These are phyloP conservation scores for Drosophila siamana DNA, from an alignment of 2,888 invertebrate genomes.

Conservation along the genomic window DNA sequence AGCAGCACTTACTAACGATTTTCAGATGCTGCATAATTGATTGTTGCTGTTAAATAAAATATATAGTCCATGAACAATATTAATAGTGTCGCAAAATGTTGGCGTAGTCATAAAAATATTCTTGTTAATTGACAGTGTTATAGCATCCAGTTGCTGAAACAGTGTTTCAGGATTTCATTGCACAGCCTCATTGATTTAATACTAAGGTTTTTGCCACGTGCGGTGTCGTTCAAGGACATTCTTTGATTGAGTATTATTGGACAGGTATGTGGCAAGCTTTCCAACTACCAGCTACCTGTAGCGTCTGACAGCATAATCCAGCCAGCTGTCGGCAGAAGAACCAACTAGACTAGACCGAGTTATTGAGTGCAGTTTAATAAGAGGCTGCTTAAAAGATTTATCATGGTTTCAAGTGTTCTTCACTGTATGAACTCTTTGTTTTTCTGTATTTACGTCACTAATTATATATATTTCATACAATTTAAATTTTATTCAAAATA, in stretches of 20 bases:
- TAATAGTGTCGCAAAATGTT: not conserved
- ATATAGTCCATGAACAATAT: not conserved
- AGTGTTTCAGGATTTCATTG: not conserved
- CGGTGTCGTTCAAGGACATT: constrained; percentile 1
- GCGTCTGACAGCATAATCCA: not conserved
- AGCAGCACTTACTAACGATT: not conserved
- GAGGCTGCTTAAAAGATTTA: not conserved
- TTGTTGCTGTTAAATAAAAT: not conserved
- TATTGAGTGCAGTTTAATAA: constrained; percentile 1
- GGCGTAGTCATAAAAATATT: not conserved
- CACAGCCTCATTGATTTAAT: constrained; percentile 8
- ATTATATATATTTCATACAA: no score
- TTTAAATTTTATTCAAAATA: not conserved
- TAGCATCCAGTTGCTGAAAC: not conserved
- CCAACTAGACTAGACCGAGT: not conserved
- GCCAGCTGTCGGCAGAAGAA: not conserved
- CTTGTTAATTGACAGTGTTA: constrained; percentile 21
- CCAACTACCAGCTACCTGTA: constrained; percentile 16
- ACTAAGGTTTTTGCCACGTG: not conserved
- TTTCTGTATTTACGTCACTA: not conserved
- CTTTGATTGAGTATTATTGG: constrained; percentile 39
- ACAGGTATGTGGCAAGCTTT: constrained; percentile 3
- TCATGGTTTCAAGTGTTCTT: not conserved
- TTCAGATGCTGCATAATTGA: not conserved
- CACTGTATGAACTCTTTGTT: not conserved